Conservation (phyloP, 2,797 vertebrate genomes). For the Myotis planiceps region DNA sequence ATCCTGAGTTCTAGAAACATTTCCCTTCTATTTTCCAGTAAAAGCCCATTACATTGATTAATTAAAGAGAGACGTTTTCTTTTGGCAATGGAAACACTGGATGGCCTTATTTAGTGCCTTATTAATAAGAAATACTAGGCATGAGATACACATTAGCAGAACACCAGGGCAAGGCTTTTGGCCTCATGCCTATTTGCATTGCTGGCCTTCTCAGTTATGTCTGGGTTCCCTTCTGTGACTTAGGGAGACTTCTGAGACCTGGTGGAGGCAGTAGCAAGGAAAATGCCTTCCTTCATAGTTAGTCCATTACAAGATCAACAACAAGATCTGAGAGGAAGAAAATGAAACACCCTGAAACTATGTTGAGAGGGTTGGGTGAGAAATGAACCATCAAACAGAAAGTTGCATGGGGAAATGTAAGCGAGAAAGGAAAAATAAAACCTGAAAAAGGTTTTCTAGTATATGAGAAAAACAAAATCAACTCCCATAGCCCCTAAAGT, state of each 20-base stretch:
- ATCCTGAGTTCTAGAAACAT: slow-evolving; percentile 47
- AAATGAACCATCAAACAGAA: slow-evolving; percentile 1
- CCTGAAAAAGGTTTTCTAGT: neutral
- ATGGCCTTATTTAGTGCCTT: slow-evolving; percentile 62
- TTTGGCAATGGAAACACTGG: slow-evolving; percentile 52
- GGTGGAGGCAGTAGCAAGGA: neutral
- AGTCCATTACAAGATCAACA: neutral
- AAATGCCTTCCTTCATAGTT: neutral
- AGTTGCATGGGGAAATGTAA: neutral
- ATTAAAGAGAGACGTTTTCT: slow-evolving; percentile 57
- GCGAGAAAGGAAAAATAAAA: slow-evolving; percentile 18
- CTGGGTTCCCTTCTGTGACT: neutral
- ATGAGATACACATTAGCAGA: slow-evolving; percentile 38
- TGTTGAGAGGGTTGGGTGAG: neutral
- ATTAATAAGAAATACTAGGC: slow-evolving; percentile 63
- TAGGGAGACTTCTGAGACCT: neutral
- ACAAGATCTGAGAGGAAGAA: neutral
- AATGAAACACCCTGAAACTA: neutral
- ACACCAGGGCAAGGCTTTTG: neutral
- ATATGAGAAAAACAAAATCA: neutral
- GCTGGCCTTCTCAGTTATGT: neutral
- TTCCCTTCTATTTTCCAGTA: slow-evolving; percentile 55
- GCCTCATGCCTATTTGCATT: neutral
- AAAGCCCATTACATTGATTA: slow-evolving; percentile 72
- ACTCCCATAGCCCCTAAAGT: neutral